Evolutionary conservation across 1,140 invertebrate species (phyloP), one percentile per base, ranked within the genome.

Genomic region (Drosophila albomicans): DNA sequence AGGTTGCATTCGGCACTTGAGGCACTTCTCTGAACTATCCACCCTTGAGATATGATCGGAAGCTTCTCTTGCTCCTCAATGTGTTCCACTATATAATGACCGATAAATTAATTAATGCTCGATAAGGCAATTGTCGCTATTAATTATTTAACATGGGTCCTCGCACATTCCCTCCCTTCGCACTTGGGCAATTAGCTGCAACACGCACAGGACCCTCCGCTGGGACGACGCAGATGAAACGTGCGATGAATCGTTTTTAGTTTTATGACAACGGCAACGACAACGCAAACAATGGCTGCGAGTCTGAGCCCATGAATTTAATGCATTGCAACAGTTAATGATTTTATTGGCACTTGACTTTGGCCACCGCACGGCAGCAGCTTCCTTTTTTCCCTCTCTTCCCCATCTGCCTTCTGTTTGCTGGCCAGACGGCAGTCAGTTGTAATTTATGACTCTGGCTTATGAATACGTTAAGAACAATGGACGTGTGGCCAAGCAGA

Each of bases 311-410:
- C 67, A 79, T 80, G 57, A 80, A 74, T 84, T 87, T 80, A 88
- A 87, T 81, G 74, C 70, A 85, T 65, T 87, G 80, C 84, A 87
- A 84, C 84, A 88, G 80, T 87, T 87, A 87, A 87, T 87, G 84
- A 84, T 84, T 87, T 89, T 87, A 89, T 84, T 89, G 85, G 66
- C 80, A 87, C 85, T 89, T 79, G 64, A 80, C 76, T 74, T 25
- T 82, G 79, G 35, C 73, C 68, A 62, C 75, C 46, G 11, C 30
- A 7, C 28, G 35, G 8, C 35, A 38, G 35, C 35, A 38, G 35
- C 35, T 10, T 10, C 20, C 20, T 4, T 25, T 20, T 25, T 25
- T 25, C 25, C 30, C 11, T 6, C 30, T 25, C 48, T 8, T 35
- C 30, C n/a, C n/a, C 58, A 48, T 38, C 57, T 81, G 57, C 20